phyloP scores from a whole-genome alignment of 2,113 vertebrate genomes.

The Odontophorus gujanensis region DNA sequence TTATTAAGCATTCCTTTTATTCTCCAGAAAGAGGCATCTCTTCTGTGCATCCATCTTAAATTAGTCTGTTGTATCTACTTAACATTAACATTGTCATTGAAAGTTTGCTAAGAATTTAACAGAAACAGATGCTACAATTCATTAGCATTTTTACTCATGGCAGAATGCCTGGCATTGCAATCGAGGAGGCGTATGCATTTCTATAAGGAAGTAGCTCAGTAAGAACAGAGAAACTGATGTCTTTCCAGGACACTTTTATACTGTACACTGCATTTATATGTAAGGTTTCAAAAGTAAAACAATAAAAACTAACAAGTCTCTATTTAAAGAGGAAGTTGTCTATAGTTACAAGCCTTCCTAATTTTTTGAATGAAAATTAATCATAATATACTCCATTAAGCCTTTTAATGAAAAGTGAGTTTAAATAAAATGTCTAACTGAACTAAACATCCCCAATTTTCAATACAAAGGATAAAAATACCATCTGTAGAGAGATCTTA shows the following conservation, averaged over 20 bases:
- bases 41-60: neutral
- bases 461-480: neutral
- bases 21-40: neutral
- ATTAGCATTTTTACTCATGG: neutral
- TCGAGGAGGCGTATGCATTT: neutral
- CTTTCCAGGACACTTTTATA: neutral
- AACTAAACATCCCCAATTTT: neutral
- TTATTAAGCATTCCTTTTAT: neutral
- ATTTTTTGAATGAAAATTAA: neutral
- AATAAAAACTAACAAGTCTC: too few species aligned
- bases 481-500: neutral
- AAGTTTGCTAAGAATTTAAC: neutral
- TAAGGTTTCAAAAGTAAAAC: too few species aligned
- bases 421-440: neutral
- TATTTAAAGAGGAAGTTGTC: neutral
- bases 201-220: neutral
- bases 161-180: neutral
- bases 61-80: neutral
- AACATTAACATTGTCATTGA: neutral
- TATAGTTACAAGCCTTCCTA: neutral
- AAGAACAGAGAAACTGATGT: neutral
- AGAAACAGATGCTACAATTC: neutral
- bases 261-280: neutral
- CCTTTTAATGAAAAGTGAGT: neutral
- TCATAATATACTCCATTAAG: neutral